Evolutionary conservation across 2,888 invertebrate genomes (phyloP), one percentile per base, ranked within the genome.

Genomic region (Amiota communis): DNA sequence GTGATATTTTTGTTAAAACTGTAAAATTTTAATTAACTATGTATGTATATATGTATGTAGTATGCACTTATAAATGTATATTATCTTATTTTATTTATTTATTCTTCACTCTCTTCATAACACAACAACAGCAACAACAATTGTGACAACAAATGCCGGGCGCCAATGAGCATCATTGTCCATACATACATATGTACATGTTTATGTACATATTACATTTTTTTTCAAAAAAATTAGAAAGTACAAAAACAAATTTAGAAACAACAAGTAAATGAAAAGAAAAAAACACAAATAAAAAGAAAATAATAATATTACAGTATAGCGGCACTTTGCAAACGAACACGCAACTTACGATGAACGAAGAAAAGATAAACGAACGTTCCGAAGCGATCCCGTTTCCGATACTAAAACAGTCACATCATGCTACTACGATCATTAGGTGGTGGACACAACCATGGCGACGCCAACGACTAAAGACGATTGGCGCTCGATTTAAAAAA

Each of bases 301-400:
- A 80, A 36, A 36, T 36, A 23, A 23, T 23, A 23, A 23, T 23
- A 23, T 23, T 23, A 36, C 36, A 36, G 36, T 36, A 6, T 36
- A 36, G 36, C 36, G 36, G 36, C 36, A 36, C 36, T 36, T 36
- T 2, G 36, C 36, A 36, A 36, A 36, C 36, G 36, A 36, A 36
- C 36, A 36, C 36, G 36, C 36, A 36, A 36, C 36, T 36, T 36
- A 76, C 81, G 76, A 73, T 76, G 76, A 84, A 85, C 85, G 85
- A 84, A 85, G 83, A 4, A 49, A 20, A 67, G 47, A 15, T 17
- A 20, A 67, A 9, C 81, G 86, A 84, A 83, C 83, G 84, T 83
- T 86, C 77, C 83, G 80, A 76, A 72, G 82, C 83, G 83, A 86
- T 83, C 83, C 83, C 86, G 83, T 83, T 84, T 86, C 75, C 85